Percentiles rank a stretch among this genome's conserved stretches.
Conservation (phyloP, 2,797 vertebrate genomes). For the Chaetophractus vellerosus region DNA sequence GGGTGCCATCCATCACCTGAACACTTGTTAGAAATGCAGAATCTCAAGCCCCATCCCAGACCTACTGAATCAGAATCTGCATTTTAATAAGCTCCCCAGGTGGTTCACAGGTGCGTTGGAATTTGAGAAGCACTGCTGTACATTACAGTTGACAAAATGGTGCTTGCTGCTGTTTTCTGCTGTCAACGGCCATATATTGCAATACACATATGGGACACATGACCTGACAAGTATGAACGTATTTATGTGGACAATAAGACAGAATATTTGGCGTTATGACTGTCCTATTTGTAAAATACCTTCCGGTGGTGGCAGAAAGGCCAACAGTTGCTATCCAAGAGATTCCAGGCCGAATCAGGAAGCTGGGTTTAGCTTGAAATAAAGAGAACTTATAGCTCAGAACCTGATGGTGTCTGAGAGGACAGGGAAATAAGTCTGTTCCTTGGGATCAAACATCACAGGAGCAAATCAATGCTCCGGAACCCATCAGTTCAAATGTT, state of each 20-base stretch:
- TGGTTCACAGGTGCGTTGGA: neutral
- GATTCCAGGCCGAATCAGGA: neutral
- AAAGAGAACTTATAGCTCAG: conserved; percentile 50
- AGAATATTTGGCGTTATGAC: conserved; percentile 32
- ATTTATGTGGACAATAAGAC: conserved; percentile 1
- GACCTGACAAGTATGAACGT: neutral
- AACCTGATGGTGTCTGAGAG: neutral
- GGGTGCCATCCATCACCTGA: neutral
- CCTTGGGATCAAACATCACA: neutral
- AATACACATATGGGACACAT: conserved; percentile 20
- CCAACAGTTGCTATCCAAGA: neutral
- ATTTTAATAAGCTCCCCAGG: conserved; percentile 22
- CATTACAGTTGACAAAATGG: conserved; percentile 12
- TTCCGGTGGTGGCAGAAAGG: conserved; percentile 41
- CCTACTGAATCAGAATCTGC: conserved; percentile 45
- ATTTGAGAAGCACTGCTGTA: conserved; percentile 46
- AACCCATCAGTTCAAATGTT: neutral
- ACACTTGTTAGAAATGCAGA: conserved; percentile 42
- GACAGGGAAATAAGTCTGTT: neutral
- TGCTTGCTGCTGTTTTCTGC: neutral
- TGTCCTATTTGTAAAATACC: neutral
- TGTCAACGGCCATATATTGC: neutral
- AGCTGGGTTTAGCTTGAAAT: conserved; percentile 24
- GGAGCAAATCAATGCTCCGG: neutral
- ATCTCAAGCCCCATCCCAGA: neutral